phyloP scores from a whole-genome alignment of 64 coral and sea anemone genomes.

The Astreopora myriophthalma region DNA sequence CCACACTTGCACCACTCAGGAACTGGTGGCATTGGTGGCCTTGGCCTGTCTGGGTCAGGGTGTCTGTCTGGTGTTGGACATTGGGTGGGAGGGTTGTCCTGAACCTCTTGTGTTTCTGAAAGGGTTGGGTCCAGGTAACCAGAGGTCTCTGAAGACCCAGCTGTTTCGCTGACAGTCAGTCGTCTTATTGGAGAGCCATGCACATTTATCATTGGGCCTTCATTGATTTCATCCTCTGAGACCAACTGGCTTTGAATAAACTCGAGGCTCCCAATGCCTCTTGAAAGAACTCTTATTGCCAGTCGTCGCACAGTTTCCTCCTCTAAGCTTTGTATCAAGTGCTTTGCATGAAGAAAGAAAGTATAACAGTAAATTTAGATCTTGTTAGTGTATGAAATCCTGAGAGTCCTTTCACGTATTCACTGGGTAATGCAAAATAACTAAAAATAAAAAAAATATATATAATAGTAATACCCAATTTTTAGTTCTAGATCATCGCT shows the following conservation, averaged over 20 bases:
- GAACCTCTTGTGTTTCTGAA: not conserved
- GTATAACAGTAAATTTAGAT: not conserved
- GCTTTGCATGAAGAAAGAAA: not conserved
- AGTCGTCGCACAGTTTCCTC: constrained; percentile 3
- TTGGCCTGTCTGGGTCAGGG: not conserved
- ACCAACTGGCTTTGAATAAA: constrained; percentile 6
- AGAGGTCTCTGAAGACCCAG: not conserved
- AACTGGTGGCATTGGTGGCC: not conserved
- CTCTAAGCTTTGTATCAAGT: constrained; percentile 18
- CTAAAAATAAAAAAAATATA: not conserved
- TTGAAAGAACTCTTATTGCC: not conserved
- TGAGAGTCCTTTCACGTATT: not conserved
- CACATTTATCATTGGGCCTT: not conserved
- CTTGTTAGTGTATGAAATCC: not conserved
- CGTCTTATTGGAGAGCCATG: not conserved
- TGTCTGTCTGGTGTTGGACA: not conserved
- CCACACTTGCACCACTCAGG: not conserved
- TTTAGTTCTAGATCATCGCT: too few species aligned
- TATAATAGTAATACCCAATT: not conserved
- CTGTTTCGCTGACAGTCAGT: not conserved
- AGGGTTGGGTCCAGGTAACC: not conserved
- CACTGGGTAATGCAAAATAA: not conserved
- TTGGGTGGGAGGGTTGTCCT: not conserved
- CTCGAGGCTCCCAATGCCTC: not conserved
- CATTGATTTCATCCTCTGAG: not conserved